Percentiles rank a stretch among this genome's conserved stretches.
Conservation (phyloP, 2,797 vertebrate species). For the Cyclura pinguis region DNA sequence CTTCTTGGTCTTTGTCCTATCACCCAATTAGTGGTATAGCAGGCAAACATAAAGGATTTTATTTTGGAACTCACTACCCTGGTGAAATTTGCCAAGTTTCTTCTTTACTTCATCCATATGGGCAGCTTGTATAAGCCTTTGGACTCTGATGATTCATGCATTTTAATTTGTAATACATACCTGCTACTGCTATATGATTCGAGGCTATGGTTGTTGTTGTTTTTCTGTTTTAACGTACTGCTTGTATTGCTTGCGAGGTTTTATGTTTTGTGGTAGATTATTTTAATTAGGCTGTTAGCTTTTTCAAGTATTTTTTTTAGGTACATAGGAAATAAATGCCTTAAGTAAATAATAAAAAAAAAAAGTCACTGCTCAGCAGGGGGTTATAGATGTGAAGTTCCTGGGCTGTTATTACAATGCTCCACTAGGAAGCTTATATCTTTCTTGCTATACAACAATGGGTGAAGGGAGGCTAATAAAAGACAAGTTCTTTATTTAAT, state of each 20-base stretch:
- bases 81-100: not conserved
- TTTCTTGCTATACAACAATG: not conserved
- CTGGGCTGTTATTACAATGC: constrained; percentile 9
- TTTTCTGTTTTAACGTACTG: not conserved
- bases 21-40: not conserved
- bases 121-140: not conserved
- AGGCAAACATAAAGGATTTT: no score
- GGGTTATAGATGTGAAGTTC: not conserved
- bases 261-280: not conserved
- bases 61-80: not conserved
- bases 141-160: not conserved
- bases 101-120: not conserved
- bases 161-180: not conserved
- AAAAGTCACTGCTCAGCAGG: not conserved
- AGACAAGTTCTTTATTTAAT: not conserved
- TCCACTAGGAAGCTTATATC: not conserved
- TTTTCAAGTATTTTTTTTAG: not conserved
- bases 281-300: constrained; percentile 29
- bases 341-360: not conserved
- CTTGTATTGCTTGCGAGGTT: not conserved
- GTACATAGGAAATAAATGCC: not conserved
- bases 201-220: not conserved
- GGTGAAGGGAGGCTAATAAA: not conserved
- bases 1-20: not conserved
- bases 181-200: not conserved